Evolutionary conservation across 2,888 invertebrate species (phyloP).

Genomic region (Malthinus seriepunctatus): DNA sequence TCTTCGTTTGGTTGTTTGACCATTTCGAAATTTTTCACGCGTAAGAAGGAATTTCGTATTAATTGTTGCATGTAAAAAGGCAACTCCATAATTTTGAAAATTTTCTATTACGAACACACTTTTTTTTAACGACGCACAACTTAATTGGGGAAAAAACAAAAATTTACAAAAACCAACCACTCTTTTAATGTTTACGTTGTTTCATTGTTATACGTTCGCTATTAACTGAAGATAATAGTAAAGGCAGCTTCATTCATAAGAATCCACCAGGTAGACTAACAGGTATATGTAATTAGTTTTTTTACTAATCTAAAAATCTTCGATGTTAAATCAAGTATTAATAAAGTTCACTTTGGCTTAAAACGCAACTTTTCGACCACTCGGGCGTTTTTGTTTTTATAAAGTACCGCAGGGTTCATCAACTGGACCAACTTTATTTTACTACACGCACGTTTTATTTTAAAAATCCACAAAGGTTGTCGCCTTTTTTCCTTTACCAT

Average conservation of each 20-base stretch:
- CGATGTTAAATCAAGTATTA: conserved; percentile 31
- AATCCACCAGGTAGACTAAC: conserved; percentile 49
- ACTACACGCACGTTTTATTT: no score
- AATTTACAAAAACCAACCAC: conserved; percentile 15
- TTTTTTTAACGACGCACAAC: background rate
- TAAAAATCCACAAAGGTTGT: conserved; percentile 1
- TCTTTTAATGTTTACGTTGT: conserved; percentile 34
- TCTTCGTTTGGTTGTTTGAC: conserved; percentile 12
- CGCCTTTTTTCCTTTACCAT: background rate
- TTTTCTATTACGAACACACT: background rate
- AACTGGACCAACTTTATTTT: conserved; percentile 15
- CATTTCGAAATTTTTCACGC: conserved; percentile 27
- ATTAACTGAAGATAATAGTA: conserved; percentile 47
- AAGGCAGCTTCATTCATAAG: conserved; percentile 54
- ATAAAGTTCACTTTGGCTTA: conserved; percentile 40
- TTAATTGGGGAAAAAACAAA: conserved; percentile 1
- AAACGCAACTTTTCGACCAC: conserved; percentile 45
- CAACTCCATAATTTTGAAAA: conserved; percentile 43
- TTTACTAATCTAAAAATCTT: conserved; percentile 35
- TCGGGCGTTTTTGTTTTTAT: conserved; percentile 43
- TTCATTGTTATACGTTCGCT: conserved; percentile 39
- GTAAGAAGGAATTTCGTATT: conserved; percentile 42
- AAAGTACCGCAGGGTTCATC: conserved; percentile 27
- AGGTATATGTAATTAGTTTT: conserved; percentile 54
- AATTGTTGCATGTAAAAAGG: conserved; percentile 45